Evolutionary conservation across 2,113 vertebrate genomes (phyloP), one percentile per base, ranked within the genome.

Genomic region (Indicator maculatus): DNA sequence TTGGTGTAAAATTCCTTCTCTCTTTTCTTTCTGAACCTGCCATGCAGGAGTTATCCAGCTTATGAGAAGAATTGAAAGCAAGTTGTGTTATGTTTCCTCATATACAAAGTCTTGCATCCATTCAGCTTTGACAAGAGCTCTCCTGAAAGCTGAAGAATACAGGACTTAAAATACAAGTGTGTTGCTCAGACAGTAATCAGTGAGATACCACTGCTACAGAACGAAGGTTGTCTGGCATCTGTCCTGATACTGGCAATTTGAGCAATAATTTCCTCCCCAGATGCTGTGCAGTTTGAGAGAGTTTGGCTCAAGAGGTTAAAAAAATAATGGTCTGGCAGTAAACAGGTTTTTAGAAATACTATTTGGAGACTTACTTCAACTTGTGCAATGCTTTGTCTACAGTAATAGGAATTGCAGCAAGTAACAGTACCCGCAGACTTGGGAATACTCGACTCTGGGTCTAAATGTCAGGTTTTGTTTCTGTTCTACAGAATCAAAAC

Each of bases 241-340:
- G 28, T 93, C 85, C 84, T 86, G 86, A 91, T 59, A 83, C 39
- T 93, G 91, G 94, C 93, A 88, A 41, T 78, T 86, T 30, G 86
- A 86, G 77, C 61, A 82, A 75, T 88, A 93, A 93, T 95, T 96
- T 95, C 92, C 94, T 94, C 77, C 55, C 80, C 93, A 96, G 92
- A 95, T 95, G 94, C 85, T 90, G 39, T 77, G 60, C 60, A 95
- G 73, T 75, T 91, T 64, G 80, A 88, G 58, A 75, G 5, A 88
- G 15, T 93, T 95, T 95, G 94, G 84, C 95, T 85, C 86, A 85
- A 94, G 89, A 94, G 94, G 88, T 95, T 96, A 97, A 87, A 87
- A 94, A 95, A 96, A 95, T 78, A 95, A 88, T 4, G 16, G 61
- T 78, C 65, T 96, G 92, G 85, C 94, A 95, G 83, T 90, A 93